Base-by-base conservation (phyloP, 2,888 invertebrate species). In the Mythimna ferrago region DNA sequence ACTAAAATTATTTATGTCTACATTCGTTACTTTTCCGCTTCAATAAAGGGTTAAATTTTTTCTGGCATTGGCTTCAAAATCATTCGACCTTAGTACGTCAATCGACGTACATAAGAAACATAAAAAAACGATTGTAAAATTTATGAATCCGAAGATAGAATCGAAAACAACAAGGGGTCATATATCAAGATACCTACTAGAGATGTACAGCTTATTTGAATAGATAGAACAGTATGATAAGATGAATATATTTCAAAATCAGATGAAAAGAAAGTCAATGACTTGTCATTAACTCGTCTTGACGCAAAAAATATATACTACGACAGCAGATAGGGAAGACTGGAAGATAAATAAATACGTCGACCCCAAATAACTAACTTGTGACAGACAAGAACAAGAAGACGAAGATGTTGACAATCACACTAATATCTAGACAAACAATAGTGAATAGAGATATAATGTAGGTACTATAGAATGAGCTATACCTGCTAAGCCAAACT, bases 21-120 rank as follows among this genome's bases (percentile, higher is more conserved):
- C 35, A 53, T 14, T 53, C 2, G 2, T 63, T 6, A 26, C 11
- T 41, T 64, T 74, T 60, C 1, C 21, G 9, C 2, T 54, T 60
- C 19, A 32, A 60, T 58, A 19, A 19, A 26, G 16, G 14, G 32
- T 41, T 32, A 9, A 14, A 21, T 58, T 21, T 3, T 7, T n/a
- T 77, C 21, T 78, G 10, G 26, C 60, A 16, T 41, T 71, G 14
- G 4, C 4, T 9, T 11, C 32, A 14, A n/a, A 9, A n/a, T 77
- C 38, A 77, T 76, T 48, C 6, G n/a, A n/a, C 9, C 14, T 48
- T 44, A 26, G 14, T 26, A 67, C 77, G 44, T 48, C 77, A 77
- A 51, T 26, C 10, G 38, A 21, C 6, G 19, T 3, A 14, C 21
- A 48, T 41, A 41, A n/a, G 10, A 57, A 68, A 32, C 19, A 11